Evolutionary conservation across 2,888 invertebrate genomes (phyloP).

Genomic region (Entomobrya proxima): DNA sequence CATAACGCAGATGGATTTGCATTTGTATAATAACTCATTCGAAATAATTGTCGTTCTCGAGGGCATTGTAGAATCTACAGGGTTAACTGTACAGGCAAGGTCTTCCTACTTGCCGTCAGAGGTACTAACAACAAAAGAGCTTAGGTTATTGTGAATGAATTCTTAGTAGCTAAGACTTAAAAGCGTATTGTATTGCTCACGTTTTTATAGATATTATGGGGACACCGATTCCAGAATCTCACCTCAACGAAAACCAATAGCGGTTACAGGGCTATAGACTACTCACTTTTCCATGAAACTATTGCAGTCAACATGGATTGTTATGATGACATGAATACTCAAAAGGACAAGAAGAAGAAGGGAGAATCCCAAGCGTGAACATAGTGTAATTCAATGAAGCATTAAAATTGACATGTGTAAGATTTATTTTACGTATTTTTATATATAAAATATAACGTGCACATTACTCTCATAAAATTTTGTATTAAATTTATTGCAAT

Average conservation of each 20-base stretch:
- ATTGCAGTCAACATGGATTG: slow-evolving; percentile 39
- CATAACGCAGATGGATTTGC: slow-evolving; percentile 88
- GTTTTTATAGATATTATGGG: slow-evolving; percentile 70
- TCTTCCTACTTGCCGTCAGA: slow-evolving; percentile 85
- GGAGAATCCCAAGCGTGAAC: no score
- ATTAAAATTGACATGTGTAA: neutral
- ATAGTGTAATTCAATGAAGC: neutral
- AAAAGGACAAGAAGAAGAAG: slow-evolving; percentile 1
- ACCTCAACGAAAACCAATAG: slow-evolving; percentile 59
- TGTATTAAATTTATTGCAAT: no score
- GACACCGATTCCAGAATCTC: slow-evolving; percentile 68
- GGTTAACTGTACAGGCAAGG: slow-evolving; percentile 87
- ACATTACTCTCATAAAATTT: no score
- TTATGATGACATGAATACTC: slow-evolving; percentile 9
- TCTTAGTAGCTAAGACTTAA: neutral
- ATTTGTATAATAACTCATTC: slow-evolving; percentile 86
- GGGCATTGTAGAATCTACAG: slow-evolving; percentile 90
- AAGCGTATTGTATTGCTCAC: no score
- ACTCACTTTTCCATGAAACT: slow-evolving; percentile 68
- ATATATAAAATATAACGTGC: no score
- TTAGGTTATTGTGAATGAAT: neutral
- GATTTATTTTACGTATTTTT: no score
- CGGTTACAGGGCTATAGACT: slow-evolving; percentile 69
- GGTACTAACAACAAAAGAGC: slow-evolving; percentile 38
- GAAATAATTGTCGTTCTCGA: slow-evolving; percentile 93